Percentiles rank a stretch among this genome's conserved stretches.
phyloP scores from a whole-genome alignment of 2,888 invertebrate genomes.

The Mystacides longicornis region DNA sequence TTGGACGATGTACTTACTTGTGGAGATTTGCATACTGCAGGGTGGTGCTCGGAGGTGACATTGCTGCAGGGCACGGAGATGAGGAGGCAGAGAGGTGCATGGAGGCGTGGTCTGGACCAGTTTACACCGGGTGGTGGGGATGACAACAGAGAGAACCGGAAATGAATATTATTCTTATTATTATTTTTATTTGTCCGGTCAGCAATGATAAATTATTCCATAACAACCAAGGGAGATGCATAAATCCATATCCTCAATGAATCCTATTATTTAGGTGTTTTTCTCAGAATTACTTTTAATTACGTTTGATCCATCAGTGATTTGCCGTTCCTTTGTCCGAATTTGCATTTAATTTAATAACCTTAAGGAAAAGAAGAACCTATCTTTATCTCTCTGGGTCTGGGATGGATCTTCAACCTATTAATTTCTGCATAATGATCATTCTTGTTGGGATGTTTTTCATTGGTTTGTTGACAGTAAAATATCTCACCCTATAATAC shows the following conservation, averaged over 20 bases:
- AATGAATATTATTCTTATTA: neutral
- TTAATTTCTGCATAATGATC: no score
- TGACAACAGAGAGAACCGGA: neutral
- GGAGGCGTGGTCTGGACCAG: constrained; percentile 14
- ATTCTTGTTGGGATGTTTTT: no score
- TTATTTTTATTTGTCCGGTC: neutral
- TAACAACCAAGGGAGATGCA: no score
- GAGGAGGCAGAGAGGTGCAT: constrained; percentile 8
- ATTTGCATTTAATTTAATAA: no score
- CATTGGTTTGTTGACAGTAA: no score
- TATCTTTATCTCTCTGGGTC: no score
- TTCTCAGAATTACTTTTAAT: no score
- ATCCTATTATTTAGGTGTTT: neutral
- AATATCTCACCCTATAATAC: no score
- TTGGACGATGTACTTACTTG: neutral
- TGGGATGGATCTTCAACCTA: no score
- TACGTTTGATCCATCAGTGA: no score
- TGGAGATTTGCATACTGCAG: constrained; percentile 16
- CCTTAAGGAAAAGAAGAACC: no score
- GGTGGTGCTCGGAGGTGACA: constrained; percentile 3
- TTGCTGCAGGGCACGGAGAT: constrained; percentile 7
- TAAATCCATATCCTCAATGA: neutral
- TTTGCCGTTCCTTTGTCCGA: no score
- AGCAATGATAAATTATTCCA: constrained; percentile 20
- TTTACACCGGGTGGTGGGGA: constrained; percentile 7